These are phyloP conservation scores for Caenorhabditis zanzibari DNA, from an alignment of 2,888 invertebrate species.

Conservation along the genomic window DNA sequence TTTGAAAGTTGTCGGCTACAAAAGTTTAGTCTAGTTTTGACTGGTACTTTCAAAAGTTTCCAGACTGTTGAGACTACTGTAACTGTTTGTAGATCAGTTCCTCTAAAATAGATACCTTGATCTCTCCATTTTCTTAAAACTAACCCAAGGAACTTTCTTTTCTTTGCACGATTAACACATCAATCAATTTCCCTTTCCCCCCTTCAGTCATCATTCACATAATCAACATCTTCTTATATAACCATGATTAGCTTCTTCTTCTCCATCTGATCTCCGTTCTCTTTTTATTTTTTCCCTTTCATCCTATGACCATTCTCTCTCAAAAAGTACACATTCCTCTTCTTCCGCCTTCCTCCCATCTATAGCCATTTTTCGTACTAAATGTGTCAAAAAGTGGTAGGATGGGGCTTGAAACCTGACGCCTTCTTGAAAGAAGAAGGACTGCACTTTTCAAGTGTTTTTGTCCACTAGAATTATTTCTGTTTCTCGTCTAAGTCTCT, in stretches of 20 bases:
- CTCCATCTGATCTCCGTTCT: not conserved
- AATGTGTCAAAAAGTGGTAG: constrained; percentile 51
- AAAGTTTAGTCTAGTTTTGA: too few relatives aligned
- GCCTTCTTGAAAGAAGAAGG: constrained; percentile 10
- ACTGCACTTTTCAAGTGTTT: constrained; percentile 53
- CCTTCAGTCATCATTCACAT: constrained; percentile 14
- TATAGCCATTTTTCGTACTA: constrained; percentile 56
- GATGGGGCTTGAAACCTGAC: constrained; percentile 41
- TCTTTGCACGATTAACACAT: constrained; percentile 7
- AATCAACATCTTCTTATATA: not conserved
- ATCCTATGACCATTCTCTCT: not conserved
- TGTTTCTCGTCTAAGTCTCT: constrained; percentile 21
- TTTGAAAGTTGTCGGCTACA: too few relatives aligned
- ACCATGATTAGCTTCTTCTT: constrained; percentile 2
- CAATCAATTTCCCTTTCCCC: constrained; percentile 30
- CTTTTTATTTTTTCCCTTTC: not conserved
- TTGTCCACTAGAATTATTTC: constrained; percentile 25
- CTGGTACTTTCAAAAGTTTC: too few relatives aligned
- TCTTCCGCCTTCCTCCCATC: not conserved
- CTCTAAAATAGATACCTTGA: too few relatives aligned
- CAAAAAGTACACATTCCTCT: constrained; percentile 28
- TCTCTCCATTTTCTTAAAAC: not conserved
- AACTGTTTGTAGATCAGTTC: too few relatives aligned
- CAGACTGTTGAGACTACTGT: too few relatives aligned
- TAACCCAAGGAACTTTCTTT: constrained; percentile 4